These are phyloP conservation scores for Himalopsyche kuldschensis DNA, from an alignment of 2,888 invertebrate genomes.

Conservation along the genomic window DNA sequence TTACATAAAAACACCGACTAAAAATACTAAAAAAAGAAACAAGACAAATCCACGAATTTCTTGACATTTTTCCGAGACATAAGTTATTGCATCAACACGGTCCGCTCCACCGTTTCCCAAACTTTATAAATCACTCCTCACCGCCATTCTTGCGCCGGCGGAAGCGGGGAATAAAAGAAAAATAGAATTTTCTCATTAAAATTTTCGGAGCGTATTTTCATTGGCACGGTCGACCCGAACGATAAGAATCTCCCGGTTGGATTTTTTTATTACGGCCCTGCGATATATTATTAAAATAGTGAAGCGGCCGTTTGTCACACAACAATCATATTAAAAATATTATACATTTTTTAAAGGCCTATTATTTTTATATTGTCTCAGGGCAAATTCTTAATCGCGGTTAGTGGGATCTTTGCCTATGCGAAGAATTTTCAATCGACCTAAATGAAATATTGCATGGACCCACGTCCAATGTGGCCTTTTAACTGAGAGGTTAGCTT, in stretches of 20 bases:
- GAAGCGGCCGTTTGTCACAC: neutral
- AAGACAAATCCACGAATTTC: neutral
- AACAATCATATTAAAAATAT: neutral
- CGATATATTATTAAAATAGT: neutral
- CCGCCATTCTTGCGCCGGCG: neutral
- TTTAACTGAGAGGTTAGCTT: too few relatives aligned
- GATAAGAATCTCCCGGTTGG: constrained; percentile 11
- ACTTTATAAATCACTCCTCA: neutral
- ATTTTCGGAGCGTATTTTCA: constrained; percentile 16
- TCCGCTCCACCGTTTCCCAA: neutral
- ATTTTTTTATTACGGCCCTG: neutral
- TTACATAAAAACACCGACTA: neutral
- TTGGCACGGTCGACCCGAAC: constrained; percentile 9
- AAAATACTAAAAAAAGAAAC: neutral
- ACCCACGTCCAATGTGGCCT: neutral
- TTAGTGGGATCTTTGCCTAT: neutral
- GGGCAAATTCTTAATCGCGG: neutral
- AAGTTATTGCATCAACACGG: neutral
- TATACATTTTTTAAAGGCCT: neutral
- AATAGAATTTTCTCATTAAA: constrained; percentile 6
- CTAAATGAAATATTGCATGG: neutral
- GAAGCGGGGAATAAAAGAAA: neutral
- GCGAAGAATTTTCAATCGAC: neutral
- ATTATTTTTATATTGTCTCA: neutral
- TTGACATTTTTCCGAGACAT: neutral